phyloP scores from a whole-genome alignment of 2,888 invertebrate species.

The Clanis bilineata region DNA sequence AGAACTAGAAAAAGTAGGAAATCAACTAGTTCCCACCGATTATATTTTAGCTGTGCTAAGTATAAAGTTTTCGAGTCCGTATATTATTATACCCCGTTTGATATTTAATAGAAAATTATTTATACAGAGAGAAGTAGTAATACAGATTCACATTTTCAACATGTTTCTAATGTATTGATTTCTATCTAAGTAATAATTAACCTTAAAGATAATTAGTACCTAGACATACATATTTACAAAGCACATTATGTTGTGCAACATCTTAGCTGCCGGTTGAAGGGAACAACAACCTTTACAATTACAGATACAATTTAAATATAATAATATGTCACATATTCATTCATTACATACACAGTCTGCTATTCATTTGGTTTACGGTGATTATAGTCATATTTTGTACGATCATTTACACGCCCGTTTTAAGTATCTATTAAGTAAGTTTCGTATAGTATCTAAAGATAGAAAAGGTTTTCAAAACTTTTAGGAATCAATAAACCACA shows the following conservation, averaged over 20 bases:
- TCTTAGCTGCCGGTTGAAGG: constrained; percentile 75
- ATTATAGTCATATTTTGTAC: constrained; percentile 80
- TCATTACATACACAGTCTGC: constrained; percentile 55
- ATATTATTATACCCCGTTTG: not conserved
- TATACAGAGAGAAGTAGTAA: not conserved
- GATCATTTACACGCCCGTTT: constrained; percentile 46
- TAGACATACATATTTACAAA: constrained; percentile 74
- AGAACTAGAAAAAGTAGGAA: not conserved
- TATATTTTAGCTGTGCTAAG: not conserved
- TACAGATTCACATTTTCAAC: not conserved
- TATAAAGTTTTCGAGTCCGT: not conserved
- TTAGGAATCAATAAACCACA: constrained; percentile 16
- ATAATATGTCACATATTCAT: constrained; percentile 29
- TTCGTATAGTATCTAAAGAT: constrained; percentile 29
- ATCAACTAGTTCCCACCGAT: not conserved
- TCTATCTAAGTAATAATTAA: constrained; percentile 66
- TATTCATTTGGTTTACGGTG: constrained; percentile 48
- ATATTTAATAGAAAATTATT: not conserved
- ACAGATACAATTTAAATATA: constrained; percentile 14
- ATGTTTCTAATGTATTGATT: constrained; percentile 44
- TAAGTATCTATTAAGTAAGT: constrained; percentile 7
- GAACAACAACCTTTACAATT: constrained; percentile 52
- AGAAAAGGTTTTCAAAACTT: constrained; percentile 35
- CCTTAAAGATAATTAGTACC: constrained; percentile 66
- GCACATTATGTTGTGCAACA: constrained; percentile 60